Conservation (phyloP, 2,797 vertebrate genomes). For the Syncerus caffer region DNA sequence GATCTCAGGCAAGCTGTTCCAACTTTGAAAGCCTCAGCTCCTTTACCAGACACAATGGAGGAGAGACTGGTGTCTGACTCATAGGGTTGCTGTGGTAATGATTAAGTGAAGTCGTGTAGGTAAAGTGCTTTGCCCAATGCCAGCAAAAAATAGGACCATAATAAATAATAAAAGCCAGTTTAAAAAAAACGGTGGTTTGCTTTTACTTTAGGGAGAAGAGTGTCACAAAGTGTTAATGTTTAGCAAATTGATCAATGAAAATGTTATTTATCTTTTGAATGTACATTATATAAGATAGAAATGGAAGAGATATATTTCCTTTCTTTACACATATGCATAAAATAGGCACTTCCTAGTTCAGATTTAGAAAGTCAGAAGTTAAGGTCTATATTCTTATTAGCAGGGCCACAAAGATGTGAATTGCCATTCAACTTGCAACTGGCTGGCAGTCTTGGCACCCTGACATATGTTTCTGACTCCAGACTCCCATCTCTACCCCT, state of each 20-base stretch:
- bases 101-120: not conserved
- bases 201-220: not conserved
- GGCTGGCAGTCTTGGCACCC: not conserved
- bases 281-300: not conserved
- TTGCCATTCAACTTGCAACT: not conserved
- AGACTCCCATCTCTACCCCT: too few species aligned
- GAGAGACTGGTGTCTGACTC: not conserved
- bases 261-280: not conserved
- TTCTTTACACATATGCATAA: not conserved
- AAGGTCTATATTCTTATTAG: not conserved
- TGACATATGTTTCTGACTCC: not conserved
- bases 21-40: not conserved
- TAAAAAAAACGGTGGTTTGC: not conserved
- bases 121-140: not conserved
- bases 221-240: not conserved
- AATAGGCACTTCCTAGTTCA: not conserved
- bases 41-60: not conserved
- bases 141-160: not conserved
- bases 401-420: not conserved
- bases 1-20: not conserved
- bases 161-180: not conserved
- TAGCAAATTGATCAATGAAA: not conserved
- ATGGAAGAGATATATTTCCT: not conserved
- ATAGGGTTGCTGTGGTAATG: not conserved
- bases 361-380: not conserved